phyloP scores from a whole-genome alignment of 2,113 vertebrate genomes.

The Chaenogobius annularis region DNA sequence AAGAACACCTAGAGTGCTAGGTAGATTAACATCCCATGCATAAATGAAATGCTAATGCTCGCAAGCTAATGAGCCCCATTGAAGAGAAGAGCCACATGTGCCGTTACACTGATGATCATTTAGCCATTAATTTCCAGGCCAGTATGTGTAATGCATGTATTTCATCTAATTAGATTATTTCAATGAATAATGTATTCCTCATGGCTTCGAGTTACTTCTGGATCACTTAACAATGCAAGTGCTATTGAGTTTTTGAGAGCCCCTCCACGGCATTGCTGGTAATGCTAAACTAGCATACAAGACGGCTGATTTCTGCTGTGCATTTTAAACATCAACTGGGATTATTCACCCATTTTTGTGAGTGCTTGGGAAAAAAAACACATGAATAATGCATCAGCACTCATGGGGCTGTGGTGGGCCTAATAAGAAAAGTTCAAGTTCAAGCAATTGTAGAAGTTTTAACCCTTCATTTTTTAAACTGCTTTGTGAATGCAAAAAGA shows the following conservation, averaged over 20 bases:
- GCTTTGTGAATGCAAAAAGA: too few species aligned
- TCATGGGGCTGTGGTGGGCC: conserved; percentile 51
- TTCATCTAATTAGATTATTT: conserved; percentile 17
- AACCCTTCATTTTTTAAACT: not conserved
- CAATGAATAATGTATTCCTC: not conserved
- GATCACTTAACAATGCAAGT: conserved; percentile 3
- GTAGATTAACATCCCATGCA: conserved; percentile 37
- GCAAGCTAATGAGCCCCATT: conserved; percentile 30
- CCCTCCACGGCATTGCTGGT: conserved; percentile 16
- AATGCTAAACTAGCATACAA: conserved; percentile 29
- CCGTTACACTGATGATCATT: conserved; percentile 17
- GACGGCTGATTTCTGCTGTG: conserved; percentile 40
- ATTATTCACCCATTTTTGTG: conserved; percentile 56
- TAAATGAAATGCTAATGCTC: conserved; percentile 45
- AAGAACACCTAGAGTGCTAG: conserved; percentile 25
- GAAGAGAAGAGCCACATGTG: conserved; percentile 23
- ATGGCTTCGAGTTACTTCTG: not conserved
- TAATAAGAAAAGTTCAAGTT: conserved; percentile 57
- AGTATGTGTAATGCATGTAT: conserved; percentile 14
- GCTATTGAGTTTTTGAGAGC: not conserved
- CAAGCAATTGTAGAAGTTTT: not conserved
- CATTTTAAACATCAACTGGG: conserved; percentile 61
- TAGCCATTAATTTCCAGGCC: conserved; percentile 12
- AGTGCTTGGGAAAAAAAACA: conserved; percentile 35
- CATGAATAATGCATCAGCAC: conserved; percentile 68